phyloP scores from a whole-genome alignment of 2,888 invertebrate genomes.

The Xylocampa areola region DNA sequence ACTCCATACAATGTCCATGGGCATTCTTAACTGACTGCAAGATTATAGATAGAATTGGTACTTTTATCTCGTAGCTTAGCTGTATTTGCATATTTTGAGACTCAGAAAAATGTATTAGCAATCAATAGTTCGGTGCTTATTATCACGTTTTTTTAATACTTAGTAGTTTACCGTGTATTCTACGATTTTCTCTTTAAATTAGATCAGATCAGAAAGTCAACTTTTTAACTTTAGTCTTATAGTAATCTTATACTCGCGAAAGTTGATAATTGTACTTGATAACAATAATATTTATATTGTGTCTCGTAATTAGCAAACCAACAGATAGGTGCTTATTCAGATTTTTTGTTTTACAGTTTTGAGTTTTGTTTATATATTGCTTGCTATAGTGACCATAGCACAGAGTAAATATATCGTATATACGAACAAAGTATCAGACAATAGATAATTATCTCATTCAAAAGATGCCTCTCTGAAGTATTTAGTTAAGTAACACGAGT shows the following conservation, averaged over 20 bases:
- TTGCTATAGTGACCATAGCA: too few relatives aligned
- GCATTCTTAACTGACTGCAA: slow-evolving; percentile 38
- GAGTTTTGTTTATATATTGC: too few relatives aligned
- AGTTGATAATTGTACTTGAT: too few relatives aligned
- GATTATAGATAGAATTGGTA: slow-evolving; percentile 38
- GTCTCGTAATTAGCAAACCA: too few relatives aligned
- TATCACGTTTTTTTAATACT: background rate
- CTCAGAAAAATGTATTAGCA: slow-evolving; percentile 16
- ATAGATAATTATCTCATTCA: slow-evolving; percentile 42
- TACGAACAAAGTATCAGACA: slow-evolving; percentile 21
- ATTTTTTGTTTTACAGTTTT: too few relatives aligned
- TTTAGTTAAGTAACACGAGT: slow-evolving; percentile 41
- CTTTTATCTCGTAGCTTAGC: slow-evolving; percentile 35
- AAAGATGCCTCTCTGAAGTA: slow-evolving; percentile 32
- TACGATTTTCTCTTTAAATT: background rate
- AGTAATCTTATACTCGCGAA: too few relatives aligned
- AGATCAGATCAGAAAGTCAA: too few relatives aligned
- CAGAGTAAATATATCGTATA: background rate
- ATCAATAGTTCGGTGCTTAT: too few relatives aligned
- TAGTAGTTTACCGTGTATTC: background rate
- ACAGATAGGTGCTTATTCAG: too few relatives aligned
- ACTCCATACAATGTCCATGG: slow-evolving; percentile 54
- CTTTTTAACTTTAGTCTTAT: too few relatives aligned
- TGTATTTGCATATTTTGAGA: slow-evolving; percentile 42
- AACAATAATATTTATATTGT: too few relatives aligned